Conservation (phyloP, 2,888 invertebrate species). For the Dicyrtomina minuta region DNA sequence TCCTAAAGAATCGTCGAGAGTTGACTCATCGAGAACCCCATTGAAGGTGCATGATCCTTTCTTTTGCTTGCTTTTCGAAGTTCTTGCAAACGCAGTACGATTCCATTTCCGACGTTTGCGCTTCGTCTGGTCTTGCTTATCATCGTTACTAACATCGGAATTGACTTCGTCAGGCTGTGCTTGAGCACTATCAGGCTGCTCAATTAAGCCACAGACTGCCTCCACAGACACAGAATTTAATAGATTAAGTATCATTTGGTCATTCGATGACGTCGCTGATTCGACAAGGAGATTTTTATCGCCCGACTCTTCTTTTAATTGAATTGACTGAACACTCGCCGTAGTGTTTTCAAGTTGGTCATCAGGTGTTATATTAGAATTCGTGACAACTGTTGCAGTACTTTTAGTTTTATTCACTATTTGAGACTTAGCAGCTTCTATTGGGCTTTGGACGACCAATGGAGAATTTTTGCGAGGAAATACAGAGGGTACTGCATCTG, state of each 20-base stretch:
- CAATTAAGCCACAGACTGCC: neutral
- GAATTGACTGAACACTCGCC: neutral
- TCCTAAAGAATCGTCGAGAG: constrained; percentile 10
- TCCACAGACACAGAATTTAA: constrained; percentile 31
- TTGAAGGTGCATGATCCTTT: neutral
- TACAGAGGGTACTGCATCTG: constrained; percentile 52
- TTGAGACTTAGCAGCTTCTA: constrained; percentile 21
- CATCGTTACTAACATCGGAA: constrained; percentile 19
- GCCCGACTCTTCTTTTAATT: neutral
- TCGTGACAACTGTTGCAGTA: neutral
- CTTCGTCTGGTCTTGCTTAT: constrained; percentile 30
- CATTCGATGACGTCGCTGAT: constrained; percentile 39
- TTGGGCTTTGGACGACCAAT: constrained; percentile 43
- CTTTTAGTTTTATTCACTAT: neutral
- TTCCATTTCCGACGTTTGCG: constrained; percentile 49
- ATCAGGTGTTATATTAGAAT: no score
- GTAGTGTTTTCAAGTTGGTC: neutral
- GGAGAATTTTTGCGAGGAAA: constrained; percentile 50
- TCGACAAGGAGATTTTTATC: constrained; percentile 33
- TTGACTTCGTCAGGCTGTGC: neutral
- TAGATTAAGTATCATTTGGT: constrained; percentile 43
- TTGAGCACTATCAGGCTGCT: neutral
- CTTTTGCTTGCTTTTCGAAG: constrained; percentile 45
- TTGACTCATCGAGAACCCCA: neutral
- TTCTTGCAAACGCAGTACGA: constrained; percentile 47